A percentile compares a stretch with the other conserved stretches of the same genome.
These are phyloP conservation scores for Scaptomyza graminum DNA, from an alignment of 1,140 invertebrate species.

Conservation along the genomic window DNA sequence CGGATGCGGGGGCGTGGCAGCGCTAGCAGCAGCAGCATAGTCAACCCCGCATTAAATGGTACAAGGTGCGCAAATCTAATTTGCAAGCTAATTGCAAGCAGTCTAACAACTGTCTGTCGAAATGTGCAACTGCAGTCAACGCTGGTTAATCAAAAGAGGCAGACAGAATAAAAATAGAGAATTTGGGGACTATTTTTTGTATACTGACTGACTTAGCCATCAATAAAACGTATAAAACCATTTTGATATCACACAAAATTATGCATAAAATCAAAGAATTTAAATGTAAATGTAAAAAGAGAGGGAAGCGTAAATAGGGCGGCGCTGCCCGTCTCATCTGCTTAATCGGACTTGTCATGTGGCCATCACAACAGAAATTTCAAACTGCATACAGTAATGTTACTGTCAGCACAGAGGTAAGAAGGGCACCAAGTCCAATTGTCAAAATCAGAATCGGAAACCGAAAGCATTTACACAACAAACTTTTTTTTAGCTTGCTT, in stretches of 20 bases:
- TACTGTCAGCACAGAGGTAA: too few relatives aligned
- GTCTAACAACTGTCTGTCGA: conserved; percentile 50
- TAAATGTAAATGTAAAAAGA: neutral
- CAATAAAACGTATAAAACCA: too few relatives aligned
- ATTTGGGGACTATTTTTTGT: too few relatives aligned
- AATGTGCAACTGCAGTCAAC: conserved; percentile 29
- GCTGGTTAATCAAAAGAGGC: conserved; percentile 28
- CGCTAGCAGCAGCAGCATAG: neutral
- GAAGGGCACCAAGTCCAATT: too few relatives aligned
- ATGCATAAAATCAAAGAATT: too few relatives aligned
- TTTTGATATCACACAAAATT: too few relatives aligned
- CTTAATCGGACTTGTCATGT: conserved; percentile 76
- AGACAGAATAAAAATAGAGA: too few relatives aligned
- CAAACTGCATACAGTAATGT: neutral
- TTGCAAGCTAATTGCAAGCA: conserved; percentile 69
- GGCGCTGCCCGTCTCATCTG: neutral
- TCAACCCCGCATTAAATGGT: conserved; percentile 10
- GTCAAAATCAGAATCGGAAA: too few relatives aligned
- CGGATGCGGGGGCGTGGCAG: conserved; percentile 55
- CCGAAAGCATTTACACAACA: too few relatives aligned
- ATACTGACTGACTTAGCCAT: too few relatives aligned
- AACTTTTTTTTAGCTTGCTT: too few relatives aligned
- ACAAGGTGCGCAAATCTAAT: conserved; percentile 48
- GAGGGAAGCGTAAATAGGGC: neutral
- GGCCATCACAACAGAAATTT: conserved; percentile 60